Conservation (phyloP, 53 echinoderm and acorn worm species). For the Echinometra lucunter region DNA sequence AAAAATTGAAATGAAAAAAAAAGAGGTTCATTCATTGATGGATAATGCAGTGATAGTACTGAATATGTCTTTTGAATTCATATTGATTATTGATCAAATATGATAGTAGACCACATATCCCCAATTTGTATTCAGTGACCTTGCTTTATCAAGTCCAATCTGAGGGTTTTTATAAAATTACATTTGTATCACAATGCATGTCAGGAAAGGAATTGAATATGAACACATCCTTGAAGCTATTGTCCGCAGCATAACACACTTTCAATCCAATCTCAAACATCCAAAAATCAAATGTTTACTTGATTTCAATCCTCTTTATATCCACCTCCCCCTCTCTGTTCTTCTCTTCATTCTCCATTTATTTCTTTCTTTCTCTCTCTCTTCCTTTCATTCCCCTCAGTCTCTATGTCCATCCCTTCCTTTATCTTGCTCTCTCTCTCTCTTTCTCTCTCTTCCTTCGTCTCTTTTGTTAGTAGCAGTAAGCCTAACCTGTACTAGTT, state of each 20-base stretch:
- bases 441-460: neutral
- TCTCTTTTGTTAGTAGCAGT: neutral
- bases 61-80: neutral
- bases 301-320: conserved; percentile 47
- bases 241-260: neutral
- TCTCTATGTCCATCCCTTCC: neutral
- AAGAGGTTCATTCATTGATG: neutral
- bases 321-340: neutral
- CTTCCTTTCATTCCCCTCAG: neutral
- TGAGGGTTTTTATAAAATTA: conserved; percentile 6
- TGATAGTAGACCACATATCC: neutral
- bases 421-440: neutral
- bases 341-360: neutral
- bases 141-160: neutral
- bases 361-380: neutral
- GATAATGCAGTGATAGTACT: neutral
- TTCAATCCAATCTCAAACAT: conserved; percentile 59
- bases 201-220: neutral
- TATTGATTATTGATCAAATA: neutral
- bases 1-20: no score
- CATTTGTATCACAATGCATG: conserved; percentile 50
- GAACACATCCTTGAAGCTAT: conserved; percentile 33
- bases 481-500: neutral
- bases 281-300: conserved; percentile 54
- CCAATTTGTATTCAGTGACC: neutral